phyloP scores from a whole-genome alignment of 2,888 invertebrate species.

The Spilosoma lubricipeda region DNA sequence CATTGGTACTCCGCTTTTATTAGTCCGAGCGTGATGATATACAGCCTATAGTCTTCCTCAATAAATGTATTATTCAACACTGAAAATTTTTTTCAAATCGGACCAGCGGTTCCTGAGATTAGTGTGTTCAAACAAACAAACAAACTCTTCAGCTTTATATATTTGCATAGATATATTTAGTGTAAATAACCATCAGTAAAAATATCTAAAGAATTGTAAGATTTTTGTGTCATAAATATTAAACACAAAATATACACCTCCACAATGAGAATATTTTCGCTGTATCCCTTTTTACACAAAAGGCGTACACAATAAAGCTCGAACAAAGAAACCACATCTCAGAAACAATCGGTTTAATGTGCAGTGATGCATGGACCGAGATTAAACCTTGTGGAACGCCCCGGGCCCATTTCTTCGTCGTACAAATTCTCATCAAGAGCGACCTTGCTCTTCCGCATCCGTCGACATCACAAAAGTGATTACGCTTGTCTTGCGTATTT shows the following conservation, averaged over 20 bases:
- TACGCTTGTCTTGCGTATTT: slow-evolving; percentile 51
- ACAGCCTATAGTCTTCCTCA: no score
- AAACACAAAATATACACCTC: neutral
- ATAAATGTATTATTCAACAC: no score
- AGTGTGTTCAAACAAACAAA: no score
- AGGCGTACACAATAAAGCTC: slow-evolving; percentile 9
- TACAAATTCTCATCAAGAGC: slow-evolving; percentile 45
- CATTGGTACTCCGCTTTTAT: no score
- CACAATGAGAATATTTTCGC: neutral
- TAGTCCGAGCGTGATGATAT: no score
- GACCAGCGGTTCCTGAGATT: no score
- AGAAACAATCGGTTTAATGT: slow-evolving; percentile 35
- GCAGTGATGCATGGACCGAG: slow-evolving; percentile 35
- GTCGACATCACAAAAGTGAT: slow-evolving; percentile 55
- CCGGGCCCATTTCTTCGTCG: slow-evolving; percentile 46
- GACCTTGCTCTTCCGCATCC: slow-evolving; percentile 69
- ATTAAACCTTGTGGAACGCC: slow-evolving; percentile 34
- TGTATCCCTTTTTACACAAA: neutral
- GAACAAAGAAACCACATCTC: slow-evolving; percentile 21
- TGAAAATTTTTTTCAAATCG: no score
- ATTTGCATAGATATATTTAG: no score
- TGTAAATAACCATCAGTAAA: no score
- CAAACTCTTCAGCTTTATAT: no score
- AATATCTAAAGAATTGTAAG: no score
- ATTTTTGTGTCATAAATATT: neutral